phyloP scores from a whole-genome alignment of 2,113 vertebrate genomes.

The Speoplatyrhinus poulsoni region DNA sequence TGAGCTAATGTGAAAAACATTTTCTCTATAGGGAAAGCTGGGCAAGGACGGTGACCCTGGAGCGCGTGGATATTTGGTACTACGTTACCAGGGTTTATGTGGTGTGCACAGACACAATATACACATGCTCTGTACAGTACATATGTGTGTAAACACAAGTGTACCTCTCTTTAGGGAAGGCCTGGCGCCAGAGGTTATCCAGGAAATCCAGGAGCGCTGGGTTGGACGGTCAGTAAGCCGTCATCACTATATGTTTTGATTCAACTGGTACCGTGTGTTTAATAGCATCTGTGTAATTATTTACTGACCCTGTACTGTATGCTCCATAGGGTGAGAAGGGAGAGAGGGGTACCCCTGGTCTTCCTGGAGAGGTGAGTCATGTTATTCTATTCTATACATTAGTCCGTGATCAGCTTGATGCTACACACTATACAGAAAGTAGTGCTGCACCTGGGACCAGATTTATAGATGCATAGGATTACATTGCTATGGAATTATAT shows the following conservation, averaged over 20 bases:
- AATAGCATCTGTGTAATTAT: background rate
- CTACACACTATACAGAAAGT: background rate
- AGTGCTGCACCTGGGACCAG: background rate
- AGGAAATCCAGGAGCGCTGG: conserved; percentile 46
- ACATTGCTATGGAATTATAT: background rate
- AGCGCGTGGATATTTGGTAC: conserved; percentile 57
- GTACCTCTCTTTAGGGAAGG: conserved; percentile 47
- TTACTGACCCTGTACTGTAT: background rate
- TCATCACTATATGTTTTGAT: background rate
- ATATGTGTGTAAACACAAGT: background rate
- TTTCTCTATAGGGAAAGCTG: conserved; percentile 81
- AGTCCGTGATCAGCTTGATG: background rate
- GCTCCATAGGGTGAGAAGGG: conserved; percentile 85
- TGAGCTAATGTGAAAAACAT: too few relatives aligned
- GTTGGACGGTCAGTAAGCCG: conserved; percentile 29
- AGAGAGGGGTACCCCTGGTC: conserved; percentile 78
- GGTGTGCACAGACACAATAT: background rate
- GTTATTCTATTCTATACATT: background rate
- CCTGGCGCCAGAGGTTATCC: conserved; percentile 33
- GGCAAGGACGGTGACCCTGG: conserved; percentile 87
- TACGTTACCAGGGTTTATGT: background rate
- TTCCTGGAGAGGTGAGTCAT: conserved; percentile 82
- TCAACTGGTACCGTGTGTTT: background rate
- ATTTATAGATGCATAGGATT: background rate
- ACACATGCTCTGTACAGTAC: background rate